These are phyloP conservation scores for Eristalinus sepulchralis DNA, from an alignment of 2,888 invertebrate species.

Conservation along the genomic window DNA sequence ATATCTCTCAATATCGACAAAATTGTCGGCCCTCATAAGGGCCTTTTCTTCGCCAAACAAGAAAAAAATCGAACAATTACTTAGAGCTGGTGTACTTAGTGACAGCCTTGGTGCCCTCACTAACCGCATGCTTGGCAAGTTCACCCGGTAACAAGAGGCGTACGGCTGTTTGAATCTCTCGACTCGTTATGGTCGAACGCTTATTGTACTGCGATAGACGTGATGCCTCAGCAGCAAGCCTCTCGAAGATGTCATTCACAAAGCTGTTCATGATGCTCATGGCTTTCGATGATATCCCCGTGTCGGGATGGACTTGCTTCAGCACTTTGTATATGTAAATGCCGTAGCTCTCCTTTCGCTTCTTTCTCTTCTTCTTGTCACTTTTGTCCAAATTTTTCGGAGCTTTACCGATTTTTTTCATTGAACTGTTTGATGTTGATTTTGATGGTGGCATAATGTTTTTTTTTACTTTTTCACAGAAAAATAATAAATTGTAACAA, in stretches of 20 bases:
- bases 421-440: slow-evolving; percentile 79
- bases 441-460: slow-evolving; percentile 75
- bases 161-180: slow-evolving; percentile 87
- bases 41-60: not conserved
- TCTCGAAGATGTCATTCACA: slow-evolving; percentile 88
- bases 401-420: slow-evolving; percentile 83
- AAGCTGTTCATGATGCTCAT: slow-evolving; percentile 90
- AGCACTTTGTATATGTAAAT: slow-evolving; percentile 81
- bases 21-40: slow-evolving; percentile 34
- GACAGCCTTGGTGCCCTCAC: slow-evolving; percentile 85
- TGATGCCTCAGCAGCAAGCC: slow-evolving; percentile 86
- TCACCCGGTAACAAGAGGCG: slow-evolving; percentile 87
- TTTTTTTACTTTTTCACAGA: not conserved
- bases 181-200: slow-evolving; percentile 85
- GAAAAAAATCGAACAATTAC: slow-evolving; percentile 60
- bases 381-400: slow-evolving; percentile 83
- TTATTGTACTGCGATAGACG: slow-evolving; percentile 82
- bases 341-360: slow-evolving; percentile 78
- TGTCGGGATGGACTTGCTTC: slow-evolving; percentile 84
- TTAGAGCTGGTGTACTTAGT: slow-evolving; percentile 83
- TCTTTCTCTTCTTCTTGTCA: slow-evolving; percentile 81
- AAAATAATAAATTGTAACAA: not conserved
- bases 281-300: slow-evolving; percentile 86
- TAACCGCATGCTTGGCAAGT: slow-evolving; percentile 87
- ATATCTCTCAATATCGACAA: not conserved